A percentile compares a stretch with the other conserved stretches of the same genome.
These are phyloP conservation scores for Oenanthe melanoleuca DNA, from an alignment of 2,113 vertebrate genomes.

Conservation along the genomic window DNA sequence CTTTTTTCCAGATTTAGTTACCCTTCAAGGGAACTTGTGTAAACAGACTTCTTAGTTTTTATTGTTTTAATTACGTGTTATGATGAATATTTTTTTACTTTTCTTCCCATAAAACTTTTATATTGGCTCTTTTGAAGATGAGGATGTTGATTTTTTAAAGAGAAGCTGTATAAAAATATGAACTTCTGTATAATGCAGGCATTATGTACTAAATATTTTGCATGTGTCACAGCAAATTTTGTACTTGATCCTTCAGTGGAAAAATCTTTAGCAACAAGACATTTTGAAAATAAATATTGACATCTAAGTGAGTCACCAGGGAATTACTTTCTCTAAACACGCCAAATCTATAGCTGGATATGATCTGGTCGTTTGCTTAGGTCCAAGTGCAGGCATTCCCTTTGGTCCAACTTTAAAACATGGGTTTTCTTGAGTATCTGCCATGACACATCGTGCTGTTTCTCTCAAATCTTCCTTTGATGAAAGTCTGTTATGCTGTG, in stretches of 20 bases:
- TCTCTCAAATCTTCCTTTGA: background rate
- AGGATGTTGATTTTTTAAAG: background rate
- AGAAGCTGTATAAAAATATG: background rate
- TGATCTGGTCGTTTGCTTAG: background rate
- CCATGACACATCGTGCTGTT: background rate
- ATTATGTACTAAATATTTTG: background rate
- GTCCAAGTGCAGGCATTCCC: background rate
- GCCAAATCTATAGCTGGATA: background rate
- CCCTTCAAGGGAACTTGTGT: background rate
- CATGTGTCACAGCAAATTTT: background rate
- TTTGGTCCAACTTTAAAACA: background rate
- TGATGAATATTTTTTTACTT: background rate
- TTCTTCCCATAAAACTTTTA: background rate
- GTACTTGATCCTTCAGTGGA: background rate
- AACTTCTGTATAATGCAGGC: background rate
- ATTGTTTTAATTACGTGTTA: conserved; percentile 29
- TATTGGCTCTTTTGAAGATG: background rate
- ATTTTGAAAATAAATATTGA: background rate
- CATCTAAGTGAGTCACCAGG: background rate
- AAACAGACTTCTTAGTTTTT: conserved; percentile 17
- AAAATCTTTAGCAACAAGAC: background rate
- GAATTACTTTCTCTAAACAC: background rate
- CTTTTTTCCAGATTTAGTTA: conserved; percentile 6
- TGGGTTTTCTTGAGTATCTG: background rate
- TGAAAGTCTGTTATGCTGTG: background rate